Base-by-base conservation (phyloP, 2,113 vertebrate genomes). In the Elephantulus edwardii region DNA sequence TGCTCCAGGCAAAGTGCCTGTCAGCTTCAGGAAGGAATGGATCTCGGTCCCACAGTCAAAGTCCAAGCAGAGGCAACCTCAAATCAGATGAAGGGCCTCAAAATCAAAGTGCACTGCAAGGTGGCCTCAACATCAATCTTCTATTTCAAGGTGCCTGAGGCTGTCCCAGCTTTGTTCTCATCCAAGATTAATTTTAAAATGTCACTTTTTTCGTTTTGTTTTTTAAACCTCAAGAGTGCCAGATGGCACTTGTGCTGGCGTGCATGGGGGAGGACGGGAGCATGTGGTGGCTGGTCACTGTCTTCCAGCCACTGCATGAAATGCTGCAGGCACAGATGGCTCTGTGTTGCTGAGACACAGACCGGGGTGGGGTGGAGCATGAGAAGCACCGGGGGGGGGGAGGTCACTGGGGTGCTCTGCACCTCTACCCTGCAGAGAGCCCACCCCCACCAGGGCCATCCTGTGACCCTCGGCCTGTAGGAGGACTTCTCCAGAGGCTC, bases 171-270 rank as follows among this genome's bases (percentile, higher is more conserved):
- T 22, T 58, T 70, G 46, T 64, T 26, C 42, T 35, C 30, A 83
- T 17, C 33, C 10, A 42, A 52, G 12, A 22, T 26, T 48, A n/a
- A 14, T 77, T 60, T 46, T 75, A 9, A 64, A n/a, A 77, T 38
- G 35, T 72, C n/a, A 83, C 8, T 17, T 75, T 83, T 72, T 68
- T 84, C 35, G 56, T 56, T 6, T 58, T 22, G 17, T 40, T 40
- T 71, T 54, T 83, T 56, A 12, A 13, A 78, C 13, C 46, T 80
- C 74, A 64, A 48, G 79, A 42, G 81, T 46, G 8, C 46, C 33
- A 38, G 3, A 30, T 50, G 44, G 44, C 35, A 79, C 0, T 0
- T 33, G 7, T 1, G 2, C 2, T 4, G 19, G 24, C 12, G 6
- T n/a, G n/a, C 0, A 1, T 0, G 10, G 2, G 3, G 33, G 50